Conservation (phyloP, 2,797 vertebrate species). For the Pipistrellus pipistrellus region DNA sequence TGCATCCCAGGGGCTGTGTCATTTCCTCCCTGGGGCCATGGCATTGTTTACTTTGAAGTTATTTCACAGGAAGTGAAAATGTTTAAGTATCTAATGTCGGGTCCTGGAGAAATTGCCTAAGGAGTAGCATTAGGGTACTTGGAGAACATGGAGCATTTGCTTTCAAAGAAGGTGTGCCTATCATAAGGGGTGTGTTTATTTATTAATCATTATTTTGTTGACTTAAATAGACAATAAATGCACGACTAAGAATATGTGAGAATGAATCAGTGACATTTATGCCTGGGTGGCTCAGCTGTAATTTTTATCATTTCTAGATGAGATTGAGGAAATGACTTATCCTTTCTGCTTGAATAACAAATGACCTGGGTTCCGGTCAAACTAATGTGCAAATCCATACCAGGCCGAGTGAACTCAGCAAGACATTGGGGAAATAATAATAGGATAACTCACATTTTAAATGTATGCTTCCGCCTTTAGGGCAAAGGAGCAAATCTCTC, state of each 20-base stretch:
- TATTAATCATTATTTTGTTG: conserved; percentile 78
- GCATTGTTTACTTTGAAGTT: not conserved
- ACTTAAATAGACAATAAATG: conserved; percentile 83
- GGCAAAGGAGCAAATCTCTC: not conserved
- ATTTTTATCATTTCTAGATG: conserved; percentile 71
- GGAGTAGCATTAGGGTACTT: not conserved
- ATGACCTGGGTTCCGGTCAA: not conserved
- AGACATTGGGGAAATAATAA: not conserved
- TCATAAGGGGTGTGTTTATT: conserved; percentile 29
- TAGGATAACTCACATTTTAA: not conserved
- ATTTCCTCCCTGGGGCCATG: not conserved
- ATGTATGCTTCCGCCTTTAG: not conserved
- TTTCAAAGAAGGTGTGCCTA: conserved; percentile 56
- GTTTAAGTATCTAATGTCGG: not conserved
- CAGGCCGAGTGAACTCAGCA: not conserved
- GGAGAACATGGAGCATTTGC: not conserved
- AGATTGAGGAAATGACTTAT: conserved; percentile 2
- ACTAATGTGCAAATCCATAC: not conserved
- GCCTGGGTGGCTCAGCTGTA: conserved; percentile 69
- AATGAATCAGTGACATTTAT: conserved; percentile 78
- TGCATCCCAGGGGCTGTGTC: not conserved
- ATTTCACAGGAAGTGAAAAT: conserved; percentile 12
- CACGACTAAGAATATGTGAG: conserved; percentile 73
- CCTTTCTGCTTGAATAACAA: conserved; percentile 55
- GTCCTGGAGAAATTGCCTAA: conserved; percentile 11